A percentile compares a stretch with the other conserved stretches of the same genome.
Evolutionary conservation across 2,888 invertebrate genomes (phyloP).

Genomic region (Harpalus rubripes): DNA sequence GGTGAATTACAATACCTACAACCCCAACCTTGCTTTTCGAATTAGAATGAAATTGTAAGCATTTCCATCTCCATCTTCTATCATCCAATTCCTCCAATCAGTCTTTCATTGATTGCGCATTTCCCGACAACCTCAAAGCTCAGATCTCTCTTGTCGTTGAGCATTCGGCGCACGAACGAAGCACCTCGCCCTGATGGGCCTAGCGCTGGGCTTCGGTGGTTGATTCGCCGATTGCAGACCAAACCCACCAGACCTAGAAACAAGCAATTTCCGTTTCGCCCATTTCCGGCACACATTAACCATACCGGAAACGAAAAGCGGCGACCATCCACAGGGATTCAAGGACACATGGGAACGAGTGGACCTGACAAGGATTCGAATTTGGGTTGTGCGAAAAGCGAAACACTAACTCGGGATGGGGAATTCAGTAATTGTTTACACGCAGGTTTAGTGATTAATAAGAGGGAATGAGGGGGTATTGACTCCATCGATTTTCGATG

Average conservation of each 20-base stretch:
- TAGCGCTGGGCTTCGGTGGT: neutral
- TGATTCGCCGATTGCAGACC: conserved; percentile 14
- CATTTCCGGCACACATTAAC: conserved; percentile 58
- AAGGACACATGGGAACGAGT: neutral
- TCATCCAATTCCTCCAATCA: conserved; percentile 1
- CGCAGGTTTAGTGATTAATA: too few species aligned
- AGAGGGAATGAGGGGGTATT: too few species aligned
- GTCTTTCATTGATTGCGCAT: conserved; percentile 45
- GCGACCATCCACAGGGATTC: conserved; percentile 54
- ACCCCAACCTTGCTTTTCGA: neutral
- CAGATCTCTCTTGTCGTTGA: conserved; percentile 20
- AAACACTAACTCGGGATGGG: too few species aligned
- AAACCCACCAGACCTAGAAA: conserved; percentile 18
- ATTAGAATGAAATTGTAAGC: neutral
- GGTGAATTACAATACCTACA: too few species aligned
- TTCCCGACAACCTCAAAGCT: conserved; percentile 31
- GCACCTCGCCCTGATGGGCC: neutral
- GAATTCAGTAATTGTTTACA: too few species aligned
- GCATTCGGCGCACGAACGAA: conserved; percentile 24
- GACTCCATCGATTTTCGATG: too few species aligned
- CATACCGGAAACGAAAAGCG: conserved; percentile 52
- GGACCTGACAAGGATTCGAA: neutral
- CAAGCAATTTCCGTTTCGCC: conserved; percentile 58
- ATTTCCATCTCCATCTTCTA: neutral
- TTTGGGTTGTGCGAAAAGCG: neutral